Evolutionary conservation across 2,888 invertebrate species (phyloP), one percentile per base, ranked within the genome.

Genomic region (Schizaphis graminum): DNA sequence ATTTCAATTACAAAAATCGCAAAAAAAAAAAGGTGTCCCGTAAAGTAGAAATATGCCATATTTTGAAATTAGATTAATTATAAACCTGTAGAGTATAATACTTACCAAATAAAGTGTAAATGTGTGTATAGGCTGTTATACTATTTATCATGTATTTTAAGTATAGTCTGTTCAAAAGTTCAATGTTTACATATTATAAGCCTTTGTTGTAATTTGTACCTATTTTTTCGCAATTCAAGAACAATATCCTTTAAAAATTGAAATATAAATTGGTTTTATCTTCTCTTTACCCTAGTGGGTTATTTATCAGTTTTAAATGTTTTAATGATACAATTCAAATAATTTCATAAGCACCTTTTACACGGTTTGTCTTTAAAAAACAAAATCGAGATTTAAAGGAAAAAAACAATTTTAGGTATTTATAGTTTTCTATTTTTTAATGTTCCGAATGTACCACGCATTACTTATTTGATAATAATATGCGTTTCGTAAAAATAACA

Each of bases 361-460:
- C 21, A 77, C 77, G 21, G 35, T 35, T 77, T 16, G 21, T 35
- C 77, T 77, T 77, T 77, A 35, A 77, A 77, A 35, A 77, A 77
- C 35, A 77, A 16, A 5, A 16, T 35, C 35, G 35, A 77, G 35
- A 16, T n/a, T 7, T 16, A 47, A 77, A 77, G 35, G 13, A n/a
- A 67, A 77, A n/a, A 35, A 77, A 77, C 35, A 35, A 77, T 77
- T 35, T 53, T 53, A 53, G 53, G 13, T 35, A 77, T 77, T 77
- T 77, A 77, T 77, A 77, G 35, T 21, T 77, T 77, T 77, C 77
- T 77, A 77, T 35, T 77, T 77, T 77, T 77, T 77, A 77, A 77
- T 77, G 35, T 35, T 77, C 35, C 35, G 16, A 35, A 35, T 77
- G 35, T 35, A 77, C 21, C 77, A 35, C 77, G 77, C 77, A 35